These are phyloP conservation scores for Hypotaenidia philippensis DNA, from an alignment of 2,797 vertebrate species.

Conservation along the genomic window DNA sequence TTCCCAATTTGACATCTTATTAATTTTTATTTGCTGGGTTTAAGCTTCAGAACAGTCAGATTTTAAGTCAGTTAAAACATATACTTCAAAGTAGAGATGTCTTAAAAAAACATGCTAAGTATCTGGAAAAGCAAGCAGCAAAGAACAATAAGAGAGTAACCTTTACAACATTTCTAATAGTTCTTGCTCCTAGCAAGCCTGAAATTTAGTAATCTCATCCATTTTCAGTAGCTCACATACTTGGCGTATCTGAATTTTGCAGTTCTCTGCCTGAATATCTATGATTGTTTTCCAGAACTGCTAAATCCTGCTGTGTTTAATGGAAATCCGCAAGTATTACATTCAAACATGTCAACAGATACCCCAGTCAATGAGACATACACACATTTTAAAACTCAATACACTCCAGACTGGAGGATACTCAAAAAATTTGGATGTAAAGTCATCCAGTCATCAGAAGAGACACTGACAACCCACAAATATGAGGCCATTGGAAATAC, in stretches of 20 bases:
- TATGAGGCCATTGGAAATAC: background rate
- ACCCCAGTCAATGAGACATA: background rate
- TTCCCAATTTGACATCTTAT: background rate
- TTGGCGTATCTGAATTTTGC: background rate
- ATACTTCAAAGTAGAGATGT: background rate
- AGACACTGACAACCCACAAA: constrained; percentile 24
- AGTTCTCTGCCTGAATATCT: background rate
- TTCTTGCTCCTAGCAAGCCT: background rate
- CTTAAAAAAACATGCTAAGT: background rate
- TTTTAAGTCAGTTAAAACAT: background rate
- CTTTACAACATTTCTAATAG: background rate
- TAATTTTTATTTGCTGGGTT: background rate
- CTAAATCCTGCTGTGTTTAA: background rate
- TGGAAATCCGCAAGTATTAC: background rate
- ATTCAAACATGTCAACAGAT: background rate
- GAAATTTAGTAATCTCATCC: background rate
- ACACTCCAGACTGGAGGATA: background rate
- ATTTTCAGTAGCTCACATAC: background rate
- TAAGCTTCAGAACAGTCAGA: background rate
- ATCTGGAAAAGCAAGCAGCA: background rate
- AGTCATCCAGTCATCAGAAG: background rate
- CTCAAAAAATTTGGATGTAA: background rate
- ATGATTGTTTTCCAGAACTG: background rate
- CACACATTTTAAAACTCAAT: background rate
- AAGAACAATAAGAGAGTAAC: background rate